These are phyloP conservation scores for Lutraria lutraria DNA, from an alignment of 2,888 invertebrate genomes.

Conservation along the genomic window DNA sequence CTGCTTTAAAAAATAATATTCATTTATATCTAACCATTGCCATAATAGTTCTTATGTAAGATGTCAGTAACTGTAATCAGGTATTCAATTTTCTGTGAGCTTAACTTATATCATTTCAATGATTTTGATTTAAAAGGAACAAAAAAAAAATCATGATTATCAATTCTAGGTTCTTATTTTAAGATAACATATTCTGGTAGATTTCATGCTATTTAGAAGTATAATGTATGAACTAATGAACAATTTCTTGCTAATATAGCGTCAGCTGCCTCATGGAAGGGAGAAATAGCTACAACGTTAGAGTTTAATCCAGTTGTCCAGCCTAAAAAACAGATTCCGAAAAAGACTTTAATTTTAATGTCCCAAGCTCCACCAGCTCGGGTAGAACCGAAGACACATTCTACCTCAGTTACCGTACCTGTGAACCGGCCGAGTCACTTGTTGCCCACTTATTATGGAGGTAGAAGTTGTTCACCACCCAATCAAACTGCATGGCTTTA, in stretches of 20 bases:
- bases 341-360: constrained; percentile 41
- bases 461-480: constrained; percentile 28
- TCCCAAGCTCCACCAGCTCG: not conserved
- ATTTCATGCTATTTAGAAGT: not conserved
- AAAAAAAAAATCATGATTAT: not conserved
- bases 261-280: constrained; percentile 1
- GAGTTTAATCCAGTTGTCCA: constrained; percentile 33
- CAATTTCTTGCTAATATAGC: constrained; percentile 36
- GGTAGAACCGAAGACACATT: not conserved
- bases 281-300: constrained; percentile 26
- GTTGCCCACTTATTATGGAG: constrained; percentile 15
- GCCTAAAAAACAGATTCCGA: constrained; percentile 33
- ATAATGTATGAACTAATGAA: constrained; percentile 17
- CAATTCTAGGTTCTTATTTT: not conserved
- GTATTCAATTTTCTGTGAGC: no score
- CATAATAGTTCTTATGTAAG: no score
- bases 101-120: no score
- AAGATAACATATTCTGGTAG: not conserved
- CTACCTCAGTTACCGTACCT: constrained; percentile 32
- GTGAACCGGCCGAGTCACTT: not conserved
- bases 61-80: no score
- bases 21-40: no score
- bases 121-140: not conserved
- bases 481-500: constrained; percentile 47
- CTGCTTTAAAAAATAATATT: no score